A percentile compares a stretch with the other conserved stretches of the same genome.
Conservation (phyloP, 2,888 invertebrate genomes). For the Tiliacea citrago region DNA sequence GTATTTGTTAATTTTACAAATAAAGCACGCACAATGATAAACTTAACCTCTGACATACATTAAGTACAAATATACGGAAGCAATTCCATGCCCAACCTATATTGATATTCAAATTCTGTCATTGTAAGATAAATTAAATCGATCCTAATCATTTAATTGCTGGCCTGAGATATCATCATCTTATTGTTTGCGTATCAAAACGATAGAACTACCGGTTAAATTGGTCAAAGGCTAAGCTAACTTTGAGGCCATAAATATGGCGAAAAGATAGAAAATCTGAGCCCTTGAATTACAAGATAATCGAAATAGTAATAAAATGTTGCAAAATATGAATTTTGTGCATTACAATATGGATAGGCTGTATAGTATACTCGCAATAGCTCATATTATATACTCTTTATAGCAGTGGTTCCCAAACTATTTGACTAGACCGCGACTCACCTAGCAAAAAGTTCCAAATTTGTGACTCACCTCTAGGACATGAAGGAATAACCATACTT, state of each 20-base stretch:
- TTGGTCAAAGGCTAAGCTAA: conserved; percentile 51
- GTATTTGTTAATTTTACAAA: not conserved
- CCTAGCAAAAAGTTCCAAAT: no score
- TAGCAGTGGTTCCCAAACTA: no score
- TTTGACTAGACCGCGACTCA: no score
- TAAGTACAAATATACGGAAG: conserved; percentile 17
- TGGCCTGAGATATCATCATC: conserved; percentile 61
- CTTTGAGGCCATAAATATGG: conserved; percentile 55
- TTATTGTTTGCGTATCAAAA: conserved; percentile 60
- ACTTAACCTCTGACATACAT: not conserved
- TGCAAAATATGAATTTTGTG: conserved; percentile 15
- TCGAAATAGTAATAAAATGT: conserved; percentile 28
- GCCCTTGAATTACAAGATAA: conserved; percentile 36
- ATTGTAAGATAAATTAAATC: conserved; percentile 72
- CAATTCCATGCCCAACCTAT: conserved; percentile 4
- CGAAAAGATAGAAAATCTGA: conserved; percentile 39
- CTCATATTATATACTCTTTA: no score
- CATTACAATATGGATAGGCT: not conserved
- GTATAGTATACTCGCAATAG: no score
- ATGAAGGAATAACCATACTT: no score
- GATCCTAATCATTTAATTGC: conserved; percentile 71
- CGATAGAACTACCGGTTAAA: conserved; percentile 43
- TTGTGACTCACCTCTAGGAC: no score
- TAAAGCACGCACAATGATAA: not conserved
- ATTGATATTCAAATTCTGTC: conserved; percentile 53